Evolutionary conservation across 2,888 invertebrate genomes (phyloP).

Genomic region (Blomia tropicalis): DNA sequence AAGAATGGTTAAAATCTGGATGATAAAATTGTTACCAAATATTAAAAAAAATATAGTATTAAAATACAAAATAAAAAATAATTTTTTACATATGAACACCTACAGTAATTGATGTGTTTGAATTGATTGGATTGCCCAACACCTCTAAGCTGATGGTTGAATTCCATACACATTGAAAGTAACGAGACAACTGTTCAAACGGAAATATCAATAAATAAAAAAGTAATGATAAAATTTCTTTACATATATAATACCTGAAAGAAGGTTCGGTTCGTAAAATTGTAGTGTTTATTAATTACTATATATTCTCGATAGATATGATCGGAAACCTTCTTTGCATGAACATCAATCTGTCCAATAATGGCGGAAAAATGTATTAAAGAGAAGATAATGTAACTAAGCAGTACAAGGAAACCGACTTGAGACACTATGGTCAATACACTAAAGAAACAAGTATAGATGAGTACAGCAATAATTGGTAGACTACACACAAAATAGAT

Average conservation of each 20-base stretch:
- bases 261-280: not conserved
- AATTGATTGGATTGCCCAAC: not conserved
- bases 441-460: not conserved
- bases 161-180: constrained; percentile 11
- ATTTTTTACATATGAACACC: not conserved
- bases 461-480: not conserved
- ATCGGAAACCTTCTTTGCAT: not conserved
- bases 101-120: not conserved
- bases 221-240: not conserved
- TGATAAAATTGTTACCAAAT: not conserved
- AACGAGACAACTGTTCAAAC: not conserved
- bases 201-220: not conserved
- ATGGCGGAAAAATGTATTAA: not conserved
- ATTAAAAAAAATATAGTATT: not conserved
- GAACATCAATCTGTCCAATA: not conserved
- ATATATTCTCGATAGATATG: not conserved
- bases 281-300: not conserved
- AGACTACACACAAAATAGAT: constrained; percentile 11
- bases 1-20: constrained; percentile 2
- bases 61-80: not conserved
- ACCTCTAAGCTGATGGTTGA: not conserved
- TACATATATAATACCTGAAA: constrained; percentile 1
- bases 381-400: not conserved
- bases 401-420: not conserved
- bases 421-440: not conserved